Evolutionary conservation across 1,140 invertebrate species (phyloP).

Genomic region (Frieseomelitta varia): DNA sequence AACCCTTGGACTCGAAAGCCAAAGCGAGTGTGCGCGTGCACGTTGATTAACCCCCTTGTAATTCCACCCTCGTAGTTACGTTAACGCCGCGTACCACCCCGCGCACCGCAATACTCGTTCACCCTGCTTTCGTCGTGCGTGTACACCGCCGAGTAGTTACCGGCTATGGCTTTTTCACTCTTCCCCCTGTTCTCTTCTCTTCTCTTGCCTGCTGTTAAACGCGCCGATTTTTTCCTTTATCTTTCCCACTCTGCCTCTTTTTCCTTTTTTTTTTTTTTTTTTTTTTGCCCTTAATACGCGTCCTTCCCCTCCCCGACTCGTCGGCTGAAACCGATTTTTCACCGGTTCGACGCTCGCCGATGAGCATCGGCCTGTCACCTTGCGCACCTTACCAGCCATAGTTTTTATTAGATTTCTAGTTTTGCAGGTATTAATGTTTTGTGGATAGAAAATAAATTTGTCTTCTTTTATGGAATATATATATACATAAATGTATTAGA

Average conservation of each 20-base stretch:
- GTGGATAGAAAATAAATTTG: no score
- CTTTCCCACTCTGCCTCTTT: no score
- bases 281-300: conserved; percentile 37
- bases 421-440: no score
- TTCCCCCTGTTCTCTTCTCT: background rate
- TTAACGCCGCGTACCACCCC: conserved; percentile 46
- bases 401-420: no score
- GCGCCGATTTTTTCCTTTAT: conserved; percentile 33
- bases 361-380: no score
- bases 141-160: conserved; percentile 3
- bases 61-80: conserved; percentile 70
- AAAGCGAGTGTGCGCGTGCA: conserved; percentile 32
- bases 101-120: conserved; percentile 20
- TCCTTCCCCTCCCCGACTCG: background rate
- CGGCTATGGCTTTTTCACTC: conserved; percentile 15
- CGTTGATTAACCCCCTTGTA: conserved; percentile 73
- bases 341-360: background rate
- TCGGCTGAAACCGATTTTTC: conserved; percentile 25
- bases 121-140: conserved; percentile 1
- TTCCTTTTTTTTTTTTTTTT: background rate
- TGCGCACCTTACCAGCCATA: background rate
- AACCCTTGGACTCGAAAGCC: conserved; percentile 52
- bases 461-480: no score
- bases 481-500: no score
- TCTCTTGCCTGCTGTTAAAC: conserved; percentile 11